These are phyloP conservation scores for Sebastes glaucus DNA, from an alignment of 2,797 vertebrate genomes.

Conservation along the genomic window DNA sequence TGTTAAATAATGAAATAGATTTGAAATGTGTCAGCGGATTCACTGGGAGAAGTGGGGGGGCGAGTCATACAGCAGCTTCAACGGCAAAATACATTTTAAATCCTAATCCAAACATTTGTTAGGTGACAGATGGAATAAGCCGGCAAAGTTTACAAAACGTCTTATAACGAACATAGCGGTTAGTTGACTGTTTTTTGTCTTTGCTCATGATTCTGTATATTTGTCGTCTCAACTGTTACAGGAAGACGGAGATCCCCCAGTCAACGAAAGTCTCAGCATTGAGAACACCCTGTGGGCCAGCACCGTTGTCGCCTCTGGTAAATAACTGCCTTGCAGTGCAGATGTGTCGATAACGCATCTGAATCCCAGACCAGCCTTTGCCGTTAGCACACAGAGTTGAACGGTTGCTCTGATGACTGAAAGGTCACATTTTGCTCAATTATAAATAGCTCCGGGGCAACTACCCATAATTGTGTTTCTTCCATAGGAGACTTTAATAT, in stretches of 20 bases:
- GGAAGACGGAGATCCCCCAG: constrained; percentile 96
- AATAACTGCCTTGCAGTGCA: constrained; percentile 31
- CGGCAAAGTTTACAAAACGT: not conserved
- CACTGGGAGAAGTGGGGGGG: not conserved
- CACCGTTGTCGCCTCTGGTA: constrained; percentile 98
- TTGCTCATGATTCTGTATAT: not conserved
- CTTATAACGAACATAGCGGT: not conserved
- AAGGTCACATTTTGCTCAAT: constrained; percentile 5
- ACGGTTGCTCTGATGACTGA: constrained; percentile 12
- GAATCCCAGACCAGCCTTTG: not conserved
- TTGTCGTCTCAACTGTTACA: constrained; percentile 59
- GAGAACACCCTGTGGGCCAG: constrained; percentile 99
- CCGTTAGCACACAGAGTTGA: not conserved
- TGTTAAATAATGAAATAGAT: not conserved
- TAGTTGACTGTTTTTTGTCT: not conserved
- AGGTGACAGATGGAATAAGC: not conserved
- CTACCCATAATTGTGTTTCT: not conserved
- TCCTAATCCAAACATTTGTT: not conserved
- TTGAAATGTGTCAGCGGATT: not conserved
- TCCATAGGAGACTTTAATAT: not conserved
- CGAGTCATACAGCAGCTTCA: not conserved
- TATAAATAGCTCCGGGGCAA: constrained; percentile 8
- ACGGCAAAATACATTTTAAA: not conserved
- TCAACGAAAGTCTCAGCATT: constrained; percentile 96
- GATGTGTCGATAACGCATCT: not conserved